These are phyloP conservation scores for Schizopygopsis malacanthus DNA, from an alignment of 2,797 vertebrate species.

Conservation along the genomic window DNA sequence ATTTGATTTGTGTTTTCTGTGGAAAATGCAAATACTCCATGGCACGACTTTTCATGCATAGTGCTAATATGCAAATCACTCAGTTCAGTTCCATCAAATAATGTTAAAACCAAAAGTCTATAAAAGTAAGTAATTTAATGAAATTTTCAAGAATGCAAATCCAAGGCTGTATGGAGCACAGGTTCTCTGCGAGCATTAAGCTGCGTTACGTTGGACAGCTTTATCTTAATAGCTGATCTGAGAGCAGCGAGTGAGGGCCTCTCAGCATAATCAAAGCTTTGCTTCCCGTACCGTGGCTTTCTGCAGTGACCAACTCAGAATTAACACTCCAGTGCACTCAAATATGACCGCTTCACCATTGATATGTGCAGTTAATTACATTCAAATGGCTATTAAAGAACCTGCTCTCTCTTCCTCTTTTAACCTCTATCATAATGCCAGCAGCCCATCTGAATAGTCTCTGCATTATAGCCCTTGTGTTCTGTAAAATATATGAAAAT, in stretches of 20 bases:
- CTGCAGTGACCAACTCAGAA: conserved; percentile 79
- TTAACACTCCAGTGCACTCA: conserved; percentile 79
- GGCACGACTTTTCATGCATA: conserved; percentile 53
- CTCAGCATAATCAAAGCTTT: conserved; percentile 82
- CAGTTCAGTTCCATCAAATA: conserved; percentile 68
- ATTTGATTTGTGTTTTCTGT: conserved; percentile 67
- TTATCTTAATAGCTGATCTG: conserved; percentile 87
- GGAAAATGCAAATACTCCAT: conserved; percentile 52
- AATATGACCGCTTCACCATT: conserved; percentile 78
- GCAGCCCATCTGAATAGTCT: conserved; percentile 58
- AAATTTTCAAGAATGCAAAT: conserved; percentile 84
- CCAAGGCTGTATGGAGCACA: conserved; percentile 73
- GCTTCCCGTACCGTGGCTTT: conserved; percentile 79
- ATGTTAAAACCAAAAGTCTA: conserved; percentile 77
- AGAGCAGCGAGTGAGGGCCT: conserved; percentile 74
- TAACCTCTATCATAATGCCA: conserved; percentile 68
- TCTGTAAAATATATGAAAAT: conserved; percentile 32
- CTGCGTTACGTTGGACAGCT: conserved; percentile 72
- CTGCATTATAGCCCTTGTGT: conserved; percentile 54
- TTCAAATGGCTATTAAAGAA: conserved; percentile 71
- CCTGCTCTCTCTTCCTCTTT: conserved; percentile 62
- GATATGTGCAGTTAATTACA: conserved; percentile 81
- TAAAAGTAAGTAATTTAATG: conserved; percentile 83
- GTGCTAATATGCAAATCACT: conserved; percentile 63
- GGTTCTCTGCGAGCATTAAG: conserved; percentile 81